Conservation (phyloP, 2,113 vertebrate genomes). For the Isurus oxyrinchus region DNA sequence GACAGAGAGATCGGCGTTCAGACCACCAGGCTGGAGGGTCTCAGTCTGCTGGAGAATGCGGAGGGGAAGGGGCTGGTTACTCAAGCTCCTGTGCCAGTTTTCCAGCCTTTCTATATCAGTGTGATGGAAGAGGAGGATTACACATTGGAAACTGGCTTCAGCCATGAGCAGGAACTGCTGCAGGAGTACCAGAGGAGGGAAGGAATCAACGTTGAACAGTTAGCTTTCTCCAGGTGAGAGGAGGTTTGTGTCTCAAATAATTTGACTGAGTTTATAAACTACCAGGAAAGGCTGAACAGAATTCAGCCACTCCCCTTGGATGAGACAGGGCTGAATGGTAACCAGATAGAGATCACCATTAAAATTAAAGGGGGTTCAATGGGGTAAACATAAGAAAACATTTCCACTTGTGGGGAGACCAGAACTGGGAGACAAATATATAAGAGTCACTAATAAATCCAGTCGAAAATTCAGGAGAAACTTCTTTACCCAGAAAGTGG, state of each 20-base stretch:
- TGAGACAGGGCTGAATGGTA: no score
- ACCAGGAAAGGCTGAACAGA: no score
- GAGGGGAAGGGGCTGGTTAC: not conserved
- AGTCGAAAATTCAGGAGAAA: no score
- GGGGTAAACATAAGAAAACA: no score
- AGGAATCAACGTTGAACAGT: conserved; percentile 48
- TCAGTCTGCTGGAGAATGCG: conserved; percentile 48
- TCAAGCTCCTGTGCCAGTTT: conserved; percentile 40
- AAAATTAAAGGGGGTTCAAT: no score
- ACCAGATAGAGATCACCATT: no score
- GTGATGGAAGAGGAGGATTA: conserved; percentile 68
- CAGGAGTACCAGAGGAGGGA: conserved; percentile 68
- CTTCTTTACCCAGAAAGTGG: no score
- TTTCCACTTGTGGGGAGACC: no score
- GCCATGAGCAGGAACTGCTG: conserved; percentile 60
- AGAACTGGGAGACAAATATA: no score
- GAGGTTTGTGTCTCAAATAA: not conserved
- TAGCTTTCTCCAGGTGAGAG: conserved; percentile 58
- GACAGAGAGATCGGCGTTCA: conserved; percentile 49
- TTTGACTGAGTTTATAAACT: no score
- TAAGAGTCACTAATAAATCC: no score
- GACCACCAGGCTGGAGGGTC: conserved; percentile 48
- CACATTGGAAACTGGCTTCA: conserved; percentile 43
- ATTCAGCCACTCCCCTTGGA: rapidly evolving
- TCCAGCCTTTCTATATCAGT: conserved; percentile 64